phyloP scores from a whole-genome alignment of 2,797 vertebrate species.

The Mus caroli region DNA sequence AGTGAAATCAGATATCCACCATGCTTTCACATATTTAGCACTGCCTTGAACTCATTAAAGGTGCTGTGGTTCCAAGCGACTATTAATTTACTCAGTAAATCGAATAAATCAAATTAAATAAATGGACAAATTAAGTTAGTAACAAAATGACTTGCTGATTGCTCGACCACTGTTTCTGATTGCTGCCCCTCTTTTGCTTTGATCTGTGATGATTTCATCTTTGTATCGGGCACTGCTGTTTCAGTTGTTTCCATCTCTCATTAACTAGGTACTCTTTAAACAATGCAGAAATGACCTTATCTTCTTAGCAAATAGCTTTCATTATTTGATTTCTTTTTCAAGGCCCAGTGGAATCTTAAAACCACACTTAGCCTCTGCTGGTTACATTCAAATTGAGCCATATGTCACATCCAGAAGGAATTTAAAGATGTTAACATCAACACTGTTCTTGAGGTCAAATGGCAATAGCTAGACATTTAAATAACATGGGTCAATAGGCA shows the following conservation, averaged over 20 bases:
- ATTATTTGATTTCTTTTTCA: constrained; percentile 45
- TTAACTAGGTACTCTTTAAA: constrained; percentile 38
- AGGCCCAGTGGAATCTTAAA: constrained; percentile 2
- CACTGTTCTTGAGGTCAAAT: constrained; percentile 34
- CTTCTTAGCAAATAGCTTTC: constrained; percentile 46
- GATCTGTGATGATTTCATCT: constrained; percentile 64
- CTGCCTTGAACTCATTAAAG: constrained; percentile 81
- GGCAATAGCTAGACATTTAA: constrained; percentile 15
- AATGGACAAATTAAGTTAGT: constrained; percentile 80
- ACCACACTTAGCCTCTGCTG: constrained; percentile 15
- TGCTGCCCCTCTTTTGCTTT: constrained; percentile 66
- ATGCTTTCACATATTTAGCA: constrained; percentile 49
- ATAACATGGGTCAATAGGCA: neutral
- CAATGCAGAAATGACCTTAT: constrained; percentile 57
- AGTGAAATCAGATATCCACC: constrained; percentile 75
- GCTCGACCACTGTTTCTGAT: constrained; percentile 63
- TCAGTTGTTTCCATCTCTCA: constrained; percentile 69
- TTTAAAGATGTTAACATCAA: constrained; percentile 12
- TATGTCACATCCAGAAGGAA: constrained; percentile 9
- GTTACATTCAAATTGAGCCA: neutral
- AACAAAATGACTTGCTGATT: constrained; percentile 72
- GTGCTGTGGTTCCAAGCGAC: constrained; percentile 70
- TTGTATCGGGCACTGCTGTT: constrained; percentile 33
- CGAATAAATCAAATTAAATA: constrained; percentile 80
- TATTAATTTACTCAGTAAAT: constrained; percentile 80